A percentile compares a stretch with the other conserved stretches of the same genome.
These are phyloP conservation scores for Rhagophthalmus giganteus DNA, from an alignment of 2,888 invertebrate genomes.

Conservation along the genomic window DNA sequence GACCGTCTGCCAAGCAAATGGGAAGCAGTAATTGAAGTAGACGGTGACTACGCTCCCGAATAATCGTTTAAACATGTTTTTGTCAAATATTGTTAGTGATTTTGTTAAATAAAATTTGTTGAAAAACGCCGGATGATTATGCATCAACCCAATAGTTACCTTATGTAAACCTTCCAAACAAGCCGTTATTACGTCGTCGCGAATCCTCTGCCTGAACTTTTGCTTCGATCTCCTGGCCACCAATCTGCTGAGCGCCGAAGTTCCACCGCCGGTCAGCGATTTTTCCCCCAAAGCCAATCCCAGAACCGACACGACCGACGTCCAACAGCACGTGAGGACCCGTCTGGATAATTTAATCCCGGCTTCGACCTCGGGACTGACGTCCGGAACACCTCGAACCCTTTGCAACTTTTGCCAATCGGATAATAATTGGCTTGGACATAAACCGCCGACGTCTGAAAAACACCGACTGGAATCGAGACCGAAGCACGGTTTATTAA, in stretches of 20 bases:
- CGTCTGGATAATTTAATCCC: constrained; percentile 76
- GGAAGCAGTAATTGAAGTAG: too few species aligned
- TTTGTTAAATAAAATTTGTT: too few species aligned
- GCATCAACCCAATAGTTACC: constrained; percentile 50
- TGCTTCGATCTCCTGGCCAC: constrained; percentile 61
- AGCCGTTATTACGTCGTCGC: constrained; percentile 79
- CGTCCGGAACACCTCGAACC: constrained; percentile 68
- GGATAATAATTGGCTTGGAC: constrained; percentile 79
- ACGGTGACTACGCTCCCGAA: too few species aligned
- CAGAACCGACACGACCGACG: constrained; percentile 84
- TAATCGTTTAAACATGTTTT: too few species aligned
- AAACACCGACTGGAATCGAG: too few species aligned
- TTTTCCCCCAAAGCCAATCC: constrained; percentile 72
- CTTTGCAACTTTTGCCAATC: constrained; percentile 86
- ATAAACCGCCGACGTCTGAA: constrained; percentile 81
- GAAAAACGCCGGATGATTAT: too few species aligned
- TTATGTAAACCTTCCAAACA: constrained; percentile 89
- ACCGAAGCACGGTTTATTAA: not conserved
- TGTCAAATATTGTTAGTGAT: too few species aligned
- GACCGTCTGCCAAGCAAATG: too few species aligned
- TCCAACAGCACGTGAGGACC: constrained; percentile 89
- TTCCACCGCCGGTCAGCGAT: constrained; percentile 48
- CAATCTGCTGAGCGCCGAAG: constrained; percentile 60
- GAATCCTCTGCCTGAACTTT: constrained; percentile 63
- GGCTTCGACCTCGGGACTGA: constrained; percentile 76